Evolutionary conservation across 2,113 vertebrate genomes (phyloP).

Genomic region (Forbesichthys agassizii): DNA sequence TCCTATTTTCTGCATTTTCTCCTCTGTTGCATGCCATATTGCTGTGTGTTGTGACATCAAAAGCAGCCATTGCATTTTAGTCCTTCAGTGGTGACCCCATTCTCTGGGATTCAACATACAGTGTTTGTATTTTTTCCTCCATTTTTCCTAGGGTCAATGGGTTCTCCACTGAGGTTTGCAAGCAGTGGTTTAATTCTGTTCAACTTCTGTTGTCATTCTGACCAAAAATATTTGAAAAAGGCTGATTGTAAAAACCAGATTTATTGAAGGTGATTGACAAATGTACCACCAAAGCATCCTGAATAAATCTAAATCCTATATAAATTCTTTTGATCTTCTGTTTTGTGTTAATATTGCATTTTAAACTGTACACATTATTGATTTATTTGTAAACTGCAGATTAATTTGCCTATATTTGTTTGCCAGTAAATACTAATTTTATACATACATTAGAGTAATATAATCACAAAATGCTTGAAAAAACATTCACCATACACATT

Average conservation of each 20-base stretch:
- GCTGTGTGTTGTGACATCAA: slow-evolving; percentile 24
- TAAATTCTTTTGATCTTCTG: neutral
- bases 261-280: slow-evolving; percentile 38
- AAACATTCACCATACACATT: too few species aligned
- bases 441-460: too few species aligned
- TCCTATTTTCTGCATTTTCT: neutral
- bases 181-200: slow-evolving; percentile 40
- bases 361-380: neutral
- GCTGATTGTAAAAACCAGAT: slow-evolving; percentile 53
- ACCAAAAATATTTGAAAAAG: slow-evolving; percentile 32
- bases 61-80: slow-evolving; percentile 36
- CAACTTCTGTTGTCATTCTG: slow-evolving; percentile 40
- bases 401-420: too few species aligned
- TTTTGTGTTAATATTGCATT: slow-evolving; percentile 2
- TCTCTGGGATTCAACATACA: slow-evolving; percentile 33
- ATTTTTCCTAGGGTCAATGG: slow-evolving; percentile 39
- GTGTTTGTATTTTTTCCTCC: slow-evolving; percentile 23
- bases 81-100: slow-evolving; percentile 7
- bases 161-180: slow-evolving; percentile 34
- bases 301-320: slow-evolving; percentile 63
- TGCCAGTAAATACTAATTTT: too few species aligned
- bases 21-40: slow-evolving; percentile 24
- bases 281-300: slow-evolving; percentile 41
- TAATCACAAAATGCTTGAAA: too few species aligned
- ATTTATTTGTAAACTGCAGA: too few species aligned